Evolutionary conservation across 2,888 invertebrate species (phyloP).

Genomic region (Eupithecia vulgata): DNA sequence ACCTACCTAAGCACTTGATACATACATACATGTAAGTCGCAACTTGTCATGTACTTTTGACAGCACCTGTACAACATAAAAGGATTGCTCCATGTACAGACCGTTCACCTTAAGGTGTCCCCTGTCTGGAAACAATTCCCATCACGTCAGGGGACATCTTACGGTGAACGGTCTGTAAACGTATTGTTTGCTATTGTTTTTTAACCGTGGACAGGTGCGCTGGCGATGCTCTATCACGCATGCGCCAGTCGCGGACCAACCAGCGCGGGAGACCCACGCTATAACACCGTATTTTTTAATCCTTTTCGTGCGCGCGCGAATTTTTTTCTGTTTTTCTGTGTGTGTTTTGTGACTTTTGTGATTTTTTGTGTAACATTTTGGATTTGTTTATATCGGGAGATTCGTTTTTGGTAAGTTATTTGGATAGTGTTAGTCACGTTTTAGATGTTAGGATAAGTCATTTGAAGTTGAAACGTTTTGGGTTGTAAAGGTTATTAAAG

Average conservation of each 20-base stretch:
- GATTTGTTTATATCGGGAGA: constrained; percentile 52
- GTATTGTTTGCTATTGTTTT: constrained; percentile 78
- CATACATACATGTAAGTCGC: neutral
- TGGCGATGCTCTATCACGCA: constrained; percentile 48
- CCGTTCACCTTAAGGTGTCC: too few species aligned
- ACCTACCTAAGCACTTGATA: too few species aligned
- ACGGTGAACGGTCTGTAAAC: too few species aligned
- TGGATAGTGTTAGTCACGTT: constrained; percentile 36
- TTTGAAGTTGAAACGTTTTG: neutral
- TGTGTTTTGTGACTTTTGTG: constrained; percentile 39
- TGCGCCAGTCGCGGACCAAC: constrained; percentile 68
- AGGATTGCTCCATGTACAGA: constrained; percentile 51
- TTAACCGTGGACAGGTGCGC: constrained; percentile 68
- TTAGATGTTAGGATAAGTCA: constrained; percentile 21
- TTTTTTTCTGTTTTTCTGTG: constrained; percentile 47
- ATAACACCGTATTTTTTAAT: neutral
- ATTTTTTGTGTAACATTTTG: constrained; percentile 42
- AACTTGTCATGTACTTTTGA: constrained; percentile 14
- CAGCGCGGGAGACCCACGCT: constrained; percentile 64
- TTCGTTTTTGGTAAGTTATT: constrained; percentile 65
- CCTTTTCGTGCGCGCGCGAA: constrained; percentile 32
- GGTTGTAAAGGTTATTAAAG: neutral
- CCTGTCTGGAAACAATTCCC: too few species aligned
- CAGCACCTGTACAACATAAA: constrained; percentile 33
- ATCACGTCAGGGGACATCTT: too few species aligned